Evolutionary conservation across 2,113 vertebrate species (phyloP).

Genomic region (Sebastes schlegelii): DNA sequence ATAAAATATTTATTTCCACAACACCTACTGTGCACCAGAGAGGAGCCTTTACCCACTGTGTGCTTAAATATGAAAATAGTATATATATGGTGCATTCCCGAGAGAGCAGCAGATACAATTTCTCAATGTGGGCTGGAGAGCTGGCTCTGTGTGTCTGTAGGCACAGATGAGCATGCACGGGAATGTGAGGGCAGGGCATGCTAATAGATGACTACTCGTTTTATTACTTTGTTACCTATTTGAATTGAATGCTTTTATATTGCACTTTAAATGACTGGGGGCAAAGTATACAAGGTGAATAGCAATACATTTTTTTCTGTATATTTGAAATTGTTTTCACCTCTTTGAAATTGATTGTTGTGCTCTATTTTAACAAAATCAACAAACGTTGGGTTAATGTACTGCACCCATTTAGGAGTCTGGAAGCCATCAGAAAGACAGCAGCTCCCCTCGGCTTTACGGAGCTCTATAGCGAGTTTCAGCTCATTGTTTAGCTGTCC

Average conservation of each 20-base stretch:
- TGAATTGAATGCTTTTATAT: slow-evolving; percentile 33
- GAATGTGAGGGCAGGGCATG: slow-evolving; percentile 31
- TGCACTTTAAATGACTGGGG: background rate
- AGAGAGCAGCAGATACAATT: slow-evolving; percentile 70
- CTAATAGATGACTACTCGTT: slow-evolving; percentile 41
- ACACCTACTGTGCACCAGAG: slow-evolving; percentile 74
- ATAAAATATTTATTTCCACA: slow-evolving; percentile 83
- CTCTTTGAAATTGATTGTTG: background rate
- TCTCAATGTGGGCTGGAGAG: slow-evolving; percentile 42
- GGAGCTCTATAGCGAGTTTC: background rate
- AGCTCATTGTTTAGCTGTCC: background rate
- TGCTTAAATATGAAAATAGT: slow-evolving; percentile 75
- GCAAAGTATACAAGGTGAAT: background rate
- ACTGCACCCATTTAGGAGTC: background rate
- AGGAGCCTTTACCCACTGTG: slow-evolving; percentile 65
- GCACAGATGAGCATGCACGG: slow-evolving; percentile 35
- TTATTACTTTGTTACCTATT: slow-evolving; percentile 40
- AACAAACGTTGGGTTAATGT: background rate
- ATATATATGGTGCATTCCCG: slow-evolving; percentile 63
- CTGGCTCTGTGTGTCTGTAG: slow-evolving; percentile 35
- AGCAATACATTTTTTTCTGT: background rate
- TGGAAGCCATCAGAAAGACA: background rate
- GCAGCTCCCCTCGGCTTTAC: background rate
- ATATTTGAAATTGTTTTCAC: slow-evolving; percentile 2
- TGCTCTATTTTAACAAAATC: slow-evolving; percentile 1